Conservation (phyloP, 2,797 vertebrate species). For the Denticeps clupeoides region DNA sequence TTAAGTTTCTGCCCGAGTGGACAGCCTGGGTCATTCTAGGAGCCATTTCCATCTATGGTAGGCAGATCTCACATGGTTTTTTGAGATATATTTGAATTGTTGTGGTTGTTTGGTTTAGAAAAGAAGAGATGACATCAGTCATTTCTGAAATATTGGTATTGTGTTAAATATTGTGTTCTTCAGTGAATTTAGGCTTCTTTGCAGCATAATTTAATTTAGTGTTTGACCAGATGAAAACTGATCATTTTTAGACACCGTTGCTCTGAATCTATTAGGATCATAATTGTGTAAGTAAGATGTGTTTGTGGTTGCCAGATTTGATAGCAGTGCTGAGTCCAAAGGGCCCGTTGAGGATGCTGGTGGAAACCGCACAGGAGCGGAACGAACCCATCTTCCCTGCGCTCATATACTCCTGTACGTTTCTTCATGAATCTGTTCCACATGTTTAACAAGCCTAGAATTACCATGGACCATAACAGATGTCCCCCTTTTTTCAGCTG, state of each 20-base stretch:
- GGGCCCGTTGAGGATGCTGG: slow-evolving; percentile 85
- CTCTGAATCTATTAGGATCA: no score
- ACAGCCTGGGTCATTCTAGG: slow-evolving; percentile 92
- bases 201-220: no score
- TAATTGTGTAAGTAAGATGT: no score
- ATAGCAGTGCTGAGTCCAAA: slow-evolving; percentile 85
- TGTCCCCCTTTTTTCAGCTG: slow-evolving; percentile 52
- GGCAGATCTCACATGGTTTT: slow-evolving; percentile 16
- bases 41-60: slow-evolving; percentile 89
- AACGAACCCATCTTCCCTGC: slow-evolving; percentile 95
- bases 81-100: no score
- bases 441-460: no score
- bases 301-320: slow-evolving; percentile 58
- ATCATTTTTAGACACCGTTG: no score
- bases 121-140: background rate
- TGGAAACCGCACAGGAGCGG: slow-evolving; percentile 91
- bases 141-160: no score
- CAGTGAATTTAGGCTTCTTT: no score
- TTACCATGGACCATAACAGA: background rate
- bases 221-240: no score
- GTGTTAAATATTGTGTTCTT: no score
- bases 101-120: background rate
- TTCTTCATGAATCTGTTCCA: no score
- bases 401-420: slow-evolving; percentile 50
- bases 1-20: slow-evolving; percentile 93